Base-by-base conservation (phyloP, 2,888 invertebrate genomes). In the Campoplex nolae region DNA sequence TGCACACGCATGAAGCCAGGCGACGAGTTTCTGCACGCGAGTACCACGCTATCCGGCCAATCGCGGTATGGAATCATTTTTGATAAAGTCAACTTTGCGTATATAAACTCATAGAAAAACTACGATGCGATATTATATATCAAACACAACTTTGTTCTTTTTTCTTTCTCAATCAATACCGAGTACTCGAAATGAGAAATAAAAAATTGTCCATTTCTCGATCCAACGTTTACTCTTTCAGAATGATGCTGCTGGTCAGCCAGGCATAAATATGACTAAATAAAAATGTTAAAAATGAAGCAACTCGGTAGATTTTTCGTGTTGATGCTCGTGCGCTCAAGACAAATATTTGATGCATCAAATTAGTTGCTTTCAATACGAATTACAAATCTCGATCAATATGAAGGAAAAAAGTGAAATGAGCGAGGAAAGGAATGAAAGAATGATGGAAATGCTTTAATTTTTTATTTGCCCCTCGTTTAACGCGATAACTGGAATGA, bases 21-120 rank as follows among this genome's bases (percentile, higher is more conserved):
- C 74, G 84, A 76, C 65, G 58, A 70, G 68, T 83, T 82, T 82
- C 79, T 88, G 88, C 92, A 92, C 92, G 92, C 92, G 91, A 93
- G 89, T 88, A 87, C 65, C 73, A 77, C 90, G 91, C 92, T 92
- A 92, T 91, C 91, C 89, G 85, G 90, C 92, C 18, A 93, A 92
- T 92, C 88, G 88, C 88, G 88, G 85, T 83, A 83, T 86, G 75
- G 91, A 91, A 92, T 93, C 90, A 91, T 90, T 90, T 88, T 77
- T 89, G 92, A 92, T 92, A 92, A 92, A 86, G 85, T 85, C 45
- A 73, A 45, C 81, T 51, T 67, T 65, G 51, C 54, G 83, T 56
- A 87, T 86, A 87, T 86, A 88, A 84, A 67, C 58, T 48, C 75
- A 67, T 71, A 83, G 84, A 70, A 71, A 82, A 70, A 74, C 70